Evolutionary conservation across 2,888 invertebrate species (phyloP).

Genomic region (Drosophila setosimentum): DNA sequence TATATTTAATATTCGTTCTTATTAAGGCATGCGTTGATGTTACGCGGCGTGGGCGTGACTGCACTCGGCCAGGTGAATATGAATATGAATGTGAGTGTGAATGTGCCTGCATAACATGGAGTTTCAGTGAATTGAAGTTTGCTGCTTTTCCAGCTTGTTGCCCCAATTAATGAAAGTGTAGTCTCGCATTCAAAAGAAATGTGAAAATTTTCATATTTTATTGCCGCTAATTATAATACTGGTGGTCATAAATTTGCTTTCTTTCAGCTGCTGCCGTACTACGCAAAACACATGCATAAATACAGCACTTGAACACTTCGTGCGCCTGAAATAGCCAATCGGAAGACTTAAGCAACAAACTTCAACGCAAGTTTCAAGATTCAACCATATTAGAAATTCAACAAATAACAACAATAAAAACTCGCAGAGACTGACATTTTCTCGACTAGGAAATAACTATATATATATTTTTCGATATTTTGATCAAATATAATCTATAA

Average conservation of each 20-base stretch:
- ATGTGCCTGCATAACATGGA: conserved; percentile 15
- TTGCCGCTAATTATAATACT: conserved; percentile 62
- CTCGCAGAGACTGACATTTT: neutral
- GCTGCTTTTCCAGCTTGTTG: conserved; percentile 61
- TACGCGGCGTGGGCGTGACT: conserved; percentile 25
- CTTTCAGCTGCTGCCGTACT: conserved; percentile 28
- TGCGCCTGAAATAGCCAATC: conserved; percentile 5
- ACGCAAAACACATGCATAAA: conserved; percentile 14
- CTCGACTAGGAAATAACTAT: neutral
- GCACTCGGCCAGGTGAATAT: conserved; percentile 39
- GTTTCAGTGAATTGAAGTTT: conserved; percentile 28
- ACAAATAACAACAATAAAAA: neutral
- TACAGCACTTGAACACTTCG: conserved; percentile 10
- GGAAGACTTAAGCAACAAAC: conserved; percentile 35
- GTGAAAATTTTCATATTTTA: conserved; percentile 56
- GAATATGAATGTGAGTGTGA: conserved; percentile 14
- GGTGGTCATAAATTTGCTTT: conserved; percentile 20
- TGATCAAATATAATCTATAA: neutral
- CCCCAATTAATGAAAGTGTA: conserved; percentile 42
- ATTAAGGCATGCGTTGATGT: conserved; percentile 47
- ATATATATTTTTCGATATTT: neutral
- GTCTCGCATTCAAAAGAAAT: conserved; percentile 11
- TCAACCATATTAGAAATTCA: neutral
- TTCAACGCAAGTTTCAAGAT: neutral
- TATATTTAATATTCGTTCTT: conserved; percentile 34